Percentiles rank a stretch among this genome's conserved stretches.
phyloP scores from a whole-genome alignment of 2,797 vertebrate species.

The Sebastes umbrosus region DNA sequence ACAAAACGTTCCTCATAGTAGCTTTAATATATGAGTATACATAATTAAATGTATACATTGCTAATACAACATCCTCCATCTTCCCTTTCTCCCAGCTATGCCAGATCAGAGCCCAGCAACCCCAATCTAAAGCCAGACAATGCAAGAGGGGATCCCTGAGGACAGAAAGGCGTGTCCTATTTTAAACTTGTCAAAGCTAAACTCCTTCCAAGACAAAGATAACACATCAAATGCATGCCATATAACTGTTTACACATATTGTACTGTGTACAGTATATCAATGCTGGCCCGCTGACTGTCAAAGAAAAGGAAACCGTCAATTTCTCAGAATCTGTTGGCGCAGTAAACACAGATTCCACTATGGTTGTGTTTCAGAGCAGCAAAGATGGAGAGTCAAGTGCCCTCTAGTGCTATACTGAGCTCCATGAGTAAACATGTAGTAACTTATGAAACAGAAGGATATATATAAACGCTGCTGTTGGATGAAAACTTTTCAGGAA shows the following conservation, averaged over 20 bases:
- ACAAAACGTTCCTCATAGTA: no score
- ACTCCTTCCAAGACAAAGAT: not conserved
- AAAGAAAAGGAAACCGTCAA: constrained; percentile 17
- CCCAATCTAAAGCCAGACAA: not conserved
- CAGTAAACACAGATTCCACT: constrained; percentile 1
- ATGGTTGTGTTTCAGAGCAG: not conserved
- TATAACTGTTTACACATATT: not conserved
- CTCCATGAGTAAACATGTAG: not conserved
- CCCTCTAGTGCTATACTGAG: constrained; percentile 34
- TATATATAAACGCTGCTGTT: not conserved
- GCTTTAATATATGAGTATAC: not conserved
- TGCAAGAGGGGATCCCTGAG: not conserved
- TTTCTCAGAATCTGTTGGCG: constrained; percentile 8
- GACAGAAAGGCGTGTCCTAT: not conserved
- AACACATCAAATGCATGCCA: not conserved
- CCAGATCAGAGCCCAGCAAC: constrained; percentile 19
- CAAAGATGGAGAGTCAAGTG: constrained; percentile 18
- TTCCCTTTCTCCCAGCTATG: not conserved
- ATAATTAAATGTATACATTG: not conserved
- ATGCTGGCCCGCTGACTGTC: not conserved
- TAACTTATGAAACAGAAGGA: not conserved
- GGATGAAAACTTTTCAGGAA: not conserved
- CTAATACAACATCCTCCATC: not conserved
- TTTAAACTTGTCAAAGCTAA: constrained; percentile 13
- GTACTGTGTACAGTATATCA: not conserved